phyloP scores from a whole-genome alignment of 2,888 invertebrate genomes.

The Monochamus alternatus region DNA sequence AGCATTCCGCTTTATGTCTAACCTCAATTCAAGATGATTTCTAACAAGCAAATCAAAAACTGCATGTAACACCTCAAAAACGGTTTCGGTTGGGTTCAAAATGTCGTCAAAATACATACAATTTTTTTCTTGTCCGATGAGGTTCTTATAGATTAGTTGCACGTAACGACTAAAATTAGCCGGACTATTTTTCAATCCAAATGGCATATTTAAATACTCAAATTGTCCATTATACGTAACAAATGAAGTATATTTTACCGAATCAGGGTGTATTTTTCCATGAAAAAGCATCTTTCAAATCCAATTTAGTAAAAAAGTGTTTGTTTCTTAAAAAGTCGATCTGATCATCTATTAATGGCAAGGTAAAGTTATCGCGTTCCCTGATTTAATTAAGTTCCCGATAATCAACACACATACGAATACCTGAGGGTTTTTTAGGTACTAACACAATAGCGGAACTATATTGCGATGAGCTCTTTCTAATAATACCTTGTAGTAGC shows the following conservation, averaged over 20 bases:
- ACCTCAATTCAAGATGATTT: too few species aligned
- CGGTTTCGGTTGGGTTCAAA: too few species aligned
- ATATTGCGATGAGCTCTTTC: constrained; percentile 37
- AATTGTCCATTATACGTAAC: constrained; percentile 56
- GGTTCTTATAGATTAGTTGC: constrained; percentile 14
- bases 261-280: not conserved
- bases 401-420: constrained; percentile 58
- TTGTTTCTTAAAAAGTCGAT: constrained; percentile 10
- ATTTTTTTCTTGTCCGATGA: constrained; percentile 14
- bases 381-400: constrained; percentile 54
- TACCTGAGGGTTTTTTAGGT: constrained; percentile 28
- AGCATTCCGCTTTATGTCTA: too few species aligned
- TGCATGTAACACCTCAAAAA: too few species aligned
- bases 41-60: too few species aligned
- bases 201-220: constrained; percentile 58
- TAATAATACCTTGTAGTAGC: constrained; percentile 35
- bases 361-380: constrained; percentile 10
- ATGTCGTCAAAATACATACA: too few species aligned
- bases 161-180: constrained; percentile 46
- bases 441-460: constrained; percentile 36
- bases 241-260: constrained; percentile 58
- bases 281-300: constrained; percentile 10
- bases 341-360: constrained; percentile 25
- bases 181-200: constrained; percentile 56
- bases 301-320: constrained; percentile 2